Conservation (phyloP, 2,888 invertebrate genomes). For the Exocentrus adspersus region DNA sequence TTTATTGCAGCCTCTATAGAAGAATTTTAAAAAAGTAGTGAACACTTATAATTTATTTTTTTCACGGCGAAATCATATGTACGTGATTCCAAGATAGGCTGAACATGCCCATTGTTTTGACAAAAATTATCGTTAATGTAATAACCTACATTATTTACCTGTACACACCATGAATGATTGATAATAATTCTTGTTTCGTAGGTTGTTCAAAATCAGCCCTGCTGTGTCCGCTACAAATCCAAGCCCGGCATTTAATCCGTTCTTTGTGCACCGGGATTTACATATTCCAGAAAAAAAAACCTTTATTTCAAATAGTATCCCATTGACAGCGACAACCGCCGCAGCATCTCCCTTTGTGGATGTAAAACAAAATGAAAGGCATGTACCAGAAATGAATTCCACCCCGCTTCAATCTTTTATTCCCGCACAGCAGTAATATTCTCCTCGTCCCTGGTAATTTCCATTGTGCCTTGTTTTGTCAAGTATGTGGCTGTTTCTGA, state of each 20-base stretch:
- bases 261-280: not conserved
- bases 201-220: too few species aligned
- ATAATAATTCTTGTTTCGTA: too few species aligned
- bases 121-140: too few species aligned
- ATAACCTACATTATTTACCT: too few species aligned
- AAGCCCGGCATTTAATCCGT: not conserved
- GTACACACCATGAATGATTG: too few species aligned
- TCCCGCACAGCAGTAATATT: slow-evolving; percentile 41
- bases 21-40: too few species aligned
- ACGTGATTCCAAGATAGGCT: too few species aligned
- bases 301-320: slow-evolving; percentile 5
- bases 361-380: slow-evolving; percentile 38
- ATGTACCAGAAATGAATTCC: slow-evolving; percentile 43
- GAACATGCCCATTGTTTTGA: too few species aligned
- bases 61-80: too few species aligned
- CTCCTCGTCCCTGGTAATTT: slow-evolving; percentile 39
- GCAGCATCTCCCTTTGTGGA: slow-evolving; percentile 11
- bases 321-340: not conserved
- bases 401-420: slow-evolving; percentile 45
- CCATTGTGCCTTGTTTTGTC: slow-evolving; percentile 40
- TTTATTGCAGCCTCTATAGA: too few species aligned
- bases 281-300: slow-evolving; percentile 10
- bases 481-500: slow-evolving; percentile 35
- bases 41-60: too few species aligned
- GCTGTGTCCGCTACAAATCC: too few species aligned